Evolutionary conservation across 1,140 invertebrate species (phyloP).

Genomic region (Heterodera schachtii): DNA sequence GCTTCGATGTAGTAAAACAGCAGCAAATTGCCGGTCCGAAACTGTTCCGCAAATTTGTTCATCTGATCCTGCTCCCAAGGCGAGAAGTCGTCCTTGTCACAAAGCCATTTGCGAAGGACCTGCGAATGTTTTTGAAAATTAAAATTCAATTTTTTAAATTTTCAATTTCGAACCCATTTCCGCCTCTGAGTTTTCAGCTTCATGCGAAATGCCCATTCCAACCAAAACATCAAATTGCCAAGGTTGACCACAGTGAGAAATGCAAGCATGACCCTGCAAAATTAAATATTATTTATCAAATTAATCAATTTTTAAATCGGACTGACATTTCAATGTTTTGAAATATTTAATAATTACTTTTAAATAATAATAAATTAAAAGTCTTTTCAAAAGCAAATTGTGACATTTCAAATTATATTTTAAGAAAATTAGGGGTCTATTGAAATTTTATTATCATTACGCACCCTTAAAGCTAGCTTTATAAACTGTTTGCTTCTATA

Average conservation of each 20-base stretch:
- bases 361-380: too few relatives aligned
- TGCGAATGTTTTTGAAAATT: slow-evolving; percentile 4
- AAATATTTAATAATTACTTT: too few relatives aligned
- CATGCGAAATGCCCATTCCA: slow-evolving; percentile 38
- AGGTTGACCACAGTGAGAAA: slow-evolving; percentile 35
- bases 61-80: slow-evolving; percentile 25
- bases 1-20: slow-evolving; percentile 45
- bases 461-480: too few relatives aligned
- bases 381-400: too few relatives aligned
- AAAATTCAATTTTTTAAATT: not conserved
- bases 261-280: slow-evolving; percentile 38
- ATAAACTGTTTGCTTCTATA: too few relatives aligned
- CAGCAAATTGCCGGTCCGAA: slow-evolving; percentile 38
- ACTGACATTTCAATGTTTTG: not conserved
- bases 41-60: slow-evolving; percentile 31
- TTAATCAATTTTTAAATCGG: too few relatives aligned
- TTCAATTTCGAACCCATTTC: slow-evolving; percentile 10
- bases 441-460: too few relatives aligned
- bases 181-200: not conserved
- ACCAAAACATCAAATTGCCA: slow-evolving; percentile 39
- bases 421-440: too few relatives aligned
- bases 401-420: too few relatives aligned
- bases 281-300: not conserved
- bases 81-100: slow-evolving; percentile 28
- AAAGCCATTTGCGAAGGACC: slow-evolving; percentile 39